Base-by-base conservation (phyloP, 1,140 invertebrate species). In the Coenobita brevimanus region DNA sequence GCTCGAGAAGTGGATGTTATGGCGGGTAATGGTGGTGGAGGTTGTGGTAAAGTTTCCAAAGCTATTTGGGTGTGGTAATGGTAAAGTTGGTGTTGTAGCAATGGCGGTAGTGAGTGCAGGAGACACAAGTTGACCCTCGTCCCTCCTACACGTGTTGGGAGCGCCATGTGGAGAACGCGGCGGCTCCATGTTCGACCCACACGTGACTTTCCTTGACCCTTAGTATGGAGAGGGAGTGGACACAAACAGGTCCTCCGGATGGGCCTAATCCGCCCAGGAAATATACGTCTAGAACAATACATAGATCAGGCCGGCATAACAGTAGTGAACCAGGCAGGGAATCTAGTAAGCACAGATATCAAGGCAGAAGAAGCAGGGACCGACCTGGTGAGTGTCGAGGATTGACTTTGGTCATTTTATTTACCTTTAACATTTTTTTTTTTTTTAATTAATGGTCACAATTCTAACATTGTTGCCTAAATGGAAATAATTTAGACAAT, bases 361-460 rank as follows among this genome's bases (percentile, higher is more conserved):
- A 67, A 46, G 82, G 82, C 24, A 78, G 82, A 54, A 85, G 46
- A 27, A 85, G 71, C 24, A 75, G 54, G 41, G 82, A 85, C 50
- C 50, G 71, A 0, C 71, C 73, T 76, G 82, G 82, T 85, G 60
- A 85, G 82, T n/a, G n/a, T n/a, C n/a, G n/a, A n/a, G n/a, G n/a
- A n/a, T n/a, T n/a, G n/a, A n/a, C n/a, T n/a, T n/a, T n/a, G n/a
- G n/a, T n/a, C n/a, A n/a, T n/a, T n/a, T n/a, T n/a, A n/a, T n/a
- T n/a, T n/a, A 30, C n/a, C n/a, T 27, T 30, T 24, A 38, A 0
- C 3, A 71, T 30, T 71, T 71, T 30, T 30, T 71, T 30, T 36
- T 36, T 50, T 50, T 50, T 50, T 50, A 50, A 50, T 8, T 8
- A 8, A 8, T 50, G 46, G 46, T 6, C 17, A 8, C 17, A 50